phyloP scores from a whole-genome alignment of 2,113 vertebrate species.

The Dasyurus viverrinus region DNA sequence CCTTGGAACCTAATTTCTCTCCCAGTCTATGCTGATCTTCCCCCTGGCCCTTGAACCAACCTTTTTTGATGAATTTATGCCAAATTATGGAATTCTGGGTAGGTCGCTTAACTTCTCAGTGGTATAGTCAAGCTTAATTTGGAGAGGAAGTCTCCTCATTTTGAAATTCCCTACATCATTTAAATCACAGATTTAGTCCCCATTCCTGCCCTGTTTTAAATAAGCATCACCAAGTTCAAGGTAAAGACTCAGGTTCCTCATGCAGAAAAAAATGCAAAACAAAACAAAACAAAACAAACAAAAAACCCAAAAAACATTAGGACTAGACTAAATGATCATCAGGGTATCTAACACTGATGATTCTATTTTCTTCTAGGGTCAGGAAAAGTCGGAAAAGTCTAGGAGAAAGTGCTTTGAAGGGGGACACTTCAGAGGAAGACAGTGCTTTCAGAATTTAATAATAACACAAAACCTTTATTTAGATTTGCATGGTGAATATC shows the following conservation, averaged over 20 bases:
- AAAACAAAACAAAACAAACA: too few species aligned
- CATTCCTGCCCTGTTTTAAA: background rate
- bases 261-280: background rate
- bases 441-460: background rate
- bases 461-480: background rate
- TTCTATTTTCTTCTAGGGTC: background rate
- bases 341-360: background rate
- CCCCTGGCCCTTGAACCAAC: too few species aligned
- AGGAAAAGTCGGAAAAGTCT: background rate
- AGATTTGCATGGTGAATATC: background rate
- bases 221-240: background rate
- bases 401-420: background rate
- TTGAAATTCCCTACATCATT: background rate
- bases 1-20: too few species aligned
- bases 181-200: background rate
- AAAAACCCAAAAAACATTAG: too few species aligned
- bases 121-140: background rate
- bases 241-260: background rate
- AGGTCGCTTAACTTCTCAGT: background rate
- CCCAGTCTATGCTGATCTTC: too few species aligned
- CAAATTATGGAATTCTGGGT: too few species aligned
- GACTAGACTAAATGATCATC: background rate
- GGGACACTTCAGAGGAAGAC: background rate
- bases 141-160: background rate
- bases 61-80: too few species aligned